phyloP scores from a whole-genome alignment of 2,113 vertebrate genomes.

The Rousettus leschenaultii region DNA sequence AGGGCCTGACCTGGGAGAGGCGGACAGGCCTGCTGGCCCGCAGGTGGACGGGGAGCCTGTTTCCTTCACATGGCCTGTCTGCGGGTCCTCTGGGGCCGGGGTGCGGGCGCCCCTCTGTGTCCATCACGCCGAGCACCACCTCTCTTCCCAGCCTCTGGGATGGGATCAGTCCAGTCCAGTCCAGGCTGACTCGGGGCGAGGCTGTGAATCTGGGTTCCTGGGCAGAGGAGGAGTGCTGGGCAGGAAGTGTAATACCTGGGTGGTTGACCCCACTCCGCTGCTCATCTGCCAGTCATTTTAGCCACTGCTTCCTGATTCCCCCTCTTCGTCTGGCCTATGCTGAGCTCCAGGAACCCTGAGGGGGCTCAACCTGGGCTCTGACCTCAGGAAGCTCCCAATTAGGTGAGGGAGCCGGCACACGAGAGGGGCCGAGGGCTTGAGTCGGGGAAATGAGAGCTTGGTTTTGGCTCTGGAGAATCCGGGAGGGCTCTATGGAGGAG shows the following conservation, averaged over 20 bases:
- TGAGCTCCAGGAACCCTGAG: background rate
- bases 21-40: background rate
- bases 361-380: background rate
- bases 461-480: background rate
- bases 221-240: background rate
- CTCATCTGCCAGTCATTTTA: background rate
- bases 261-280: background rate
- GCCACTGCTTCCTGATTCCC: background rate
- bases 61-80: background rate
- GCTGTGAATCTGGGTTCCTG: background rate
- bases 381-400: background rate
- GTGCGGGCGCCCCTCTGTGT: background rate
- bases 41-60: background rate
- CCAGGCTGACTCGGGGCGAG: background rate
- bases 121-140: fast-evolving
- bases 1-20: background rate
- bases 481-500: background rate
- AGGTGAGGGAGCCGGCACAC: background rate
- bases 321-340: background rate
- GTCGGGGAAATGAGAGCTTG: background rate
- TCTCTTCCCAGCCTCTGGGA: background rate
- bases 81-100: background rate
- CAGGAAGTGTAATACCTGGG: background rate
- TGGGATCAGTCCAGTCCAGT: background rate
- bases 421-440: background rate